These are phyloP conservation scores for Aphelinus certus DNA, from an alignment of 1,140 invertebrate species.

Conservation along the genomic window DNA sequence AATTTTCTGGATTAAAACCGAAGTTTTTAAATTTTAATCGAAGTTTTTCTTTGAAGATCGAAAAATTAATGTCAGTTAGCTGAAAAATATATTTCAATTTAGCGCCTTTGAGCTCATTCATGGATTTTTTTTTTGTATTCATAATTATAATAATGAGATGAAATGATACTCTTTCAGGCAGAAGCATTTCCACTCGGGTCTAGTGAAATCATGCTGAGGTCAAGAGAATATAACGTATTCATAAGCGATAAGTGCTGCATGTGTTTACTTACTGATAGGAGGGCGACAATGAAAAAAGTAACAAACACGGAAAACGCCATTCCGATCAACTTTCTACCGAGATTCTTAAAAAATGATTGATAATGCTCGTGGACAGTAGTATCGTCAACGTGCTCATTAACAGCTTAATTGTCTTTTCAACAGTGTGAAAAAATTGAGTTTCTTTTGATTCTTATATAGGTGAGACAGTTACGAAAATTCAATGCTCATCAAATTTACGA, in stretches of 20 bases:
- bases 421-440: slow-evolving; percentile 12
- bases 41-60: too few species aligned
- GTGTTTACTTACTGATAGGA: slow-evolving; percentile 40
- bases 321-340: too few species aligned
- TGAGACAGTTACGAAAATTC: slow-evolving; percentile 17
- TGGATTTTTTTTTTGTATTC: too few species aligned
- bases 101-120: too few species aligned
- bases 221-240: slow-evolving; percentile 13
- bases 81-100: too few species aligned
- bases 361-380: too few species aligned
- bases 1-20: too few species aligned
- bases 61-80: too few species aligned
- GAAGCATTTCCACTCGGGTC: neutral
- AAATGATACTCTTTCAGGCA: neutral
- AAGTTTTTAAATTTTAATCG: too few species aligned
- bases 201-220: slow-evolving; percentile 1
- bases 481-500: slow-evolving; percentile 26
- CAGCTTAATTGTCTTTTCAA: slow-evolving; percentile 8
- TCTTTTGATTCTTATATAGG: slow-evolving; percentile 27
- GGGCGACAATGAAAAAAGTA: slow-evolving; percentile 7
- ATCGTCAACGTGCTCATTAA: neutral
- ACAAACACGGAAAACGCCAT: slow-evolving; percentile 25
- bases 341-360: too few species aligned
- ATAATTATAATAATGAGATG: too few species aligned
- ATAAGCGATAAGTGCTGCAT: neutral